A percentile compares a stretch with the other conserved stretches of the same genome.
phyloP scores from a whole-genome alignment of 2,797 vertebrate species.

The Allobates femoralis region DNA sequence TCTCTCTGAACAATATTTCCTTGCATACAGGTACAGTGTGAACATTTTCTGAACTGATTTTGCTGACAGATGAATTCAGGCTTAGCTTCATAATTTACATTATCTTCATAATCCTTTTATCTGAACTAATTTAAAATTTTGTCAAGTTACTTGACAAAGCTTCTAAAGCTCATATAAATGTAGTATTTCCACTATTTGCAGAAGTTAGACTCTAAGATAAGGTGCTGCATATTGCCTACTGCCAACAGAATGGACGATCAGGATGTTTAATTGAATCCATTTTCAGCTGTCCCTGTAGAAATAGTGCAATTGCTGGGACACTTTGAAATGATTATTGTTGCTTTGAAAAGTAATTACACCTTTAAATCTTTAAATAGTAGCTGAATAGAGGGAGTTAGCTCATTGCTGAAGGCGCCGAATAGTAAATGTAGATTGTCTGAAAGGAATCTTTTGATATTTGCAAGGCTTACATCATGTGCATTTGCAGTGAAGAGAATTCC shows the following conservation, averaged over 20 bases:
- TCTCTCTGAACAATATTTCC: too few relatives aligned
- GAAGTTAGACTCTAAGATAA: background rate
- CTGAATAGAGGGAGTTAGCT: conserved; percentile 14
- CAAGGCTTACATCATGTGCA: conserved; percentile 50
- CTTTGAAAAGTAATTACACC: conserved; percentile 47
- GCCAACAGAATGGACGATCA: conserved; percentile 1
- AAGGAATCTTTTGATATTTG: conserved; percentile 29
- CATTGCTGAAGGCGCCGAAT: conserved; percentile 30
- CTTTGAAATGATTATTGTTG: conserved; percentile 39
- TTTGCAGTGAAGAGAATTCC: conserved; percentile 42
- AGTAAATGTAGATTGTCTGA: conserved; percentile 43
- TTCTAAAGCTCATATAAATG: background rate
- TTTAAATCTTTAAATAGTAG: conserved; percentile 53
- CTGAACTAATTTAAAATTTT: background rate
- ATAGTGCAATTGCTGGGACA: background rate
- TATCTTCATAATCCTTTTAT: conserved; percentile 17
- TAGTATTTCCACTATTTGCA: background rate
- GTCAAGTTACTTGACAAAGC: background rate
- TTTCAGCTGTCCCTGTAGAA: conserved; percentile 8
- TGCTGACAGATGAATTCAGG: background rate
- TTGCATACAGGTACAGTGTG: background rate
- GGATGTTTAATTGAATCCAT: conserved; percentile 20
- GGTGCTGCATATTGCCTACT: background rate
- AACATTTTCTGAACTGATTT: background rate
- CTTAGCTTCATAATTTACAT: background rate